A percentile compares a stretch with the other conserved stretches of the same genome.
phyloP scores from a whole-genome alignment of 37 sponge, comb jelly and placozoan species.

The Mnemiopsis leidyi region DNA sequence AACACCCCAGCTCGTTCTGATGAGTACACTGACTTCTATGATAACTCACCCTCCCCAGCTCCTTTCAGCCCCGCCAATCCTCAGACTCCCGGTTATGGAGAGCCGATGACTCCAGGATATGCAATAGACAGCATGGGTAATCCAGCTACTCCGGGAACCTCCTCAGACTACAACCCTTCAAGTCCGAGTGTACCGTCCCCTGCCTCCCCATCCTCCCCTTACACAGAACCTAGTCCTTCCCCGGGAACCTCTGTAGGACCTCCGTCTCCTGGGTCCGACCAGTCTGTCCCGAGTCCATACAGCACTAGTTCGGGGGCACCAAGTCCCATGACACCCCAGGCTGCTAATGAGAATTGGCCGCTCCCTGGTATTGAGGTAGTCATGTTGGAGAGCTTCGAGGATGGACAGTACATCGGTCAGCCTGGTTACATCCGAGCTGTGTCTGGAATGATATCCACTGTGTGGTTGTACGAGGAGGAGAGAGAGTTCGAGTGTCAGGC shows the following conservation, averaged over 20 bases:
- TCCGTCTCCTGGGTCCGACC: conserved; percentile 56
- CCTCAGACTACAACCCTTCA: conserved; percentile 27
- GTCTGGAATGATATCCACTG: conserved; percentile 71
- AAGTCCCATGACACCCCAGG: conserved; percentile 43
- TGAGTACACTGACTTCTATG: conserved; percentile 56
- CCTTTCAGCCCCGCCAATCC: conserved; percentile 61
- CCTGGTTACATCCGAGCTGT: conserved; percentile 61
- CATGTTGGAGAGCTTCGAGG: conserved; percentile 53
- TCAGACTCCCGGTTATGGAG: conserved; percentile 53
- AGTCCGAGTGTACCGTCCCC: conserved; percentile 56
- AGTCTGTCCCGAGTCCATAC: conserved; percentile 59
- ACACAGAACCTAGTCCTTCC: conserved; percentile 56
- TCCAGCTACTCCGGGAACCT: conserved; percentile 52
- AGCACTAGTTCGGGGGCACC: conserved; percentile 4
- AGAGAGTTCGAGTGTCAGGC: conserved; percentile 82
- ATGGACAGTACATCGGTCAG: conserved; percentile 52
- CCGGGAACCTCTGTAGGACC: conserved; percentile 37
- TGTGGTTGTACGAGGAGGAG: conserved; percentile 78
- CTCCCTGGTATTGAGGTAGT: conserved; percentile 56
- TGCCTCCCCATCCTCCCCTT: conserved; percentile 23
- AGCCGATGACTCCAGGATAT: conserved; percentile 59
- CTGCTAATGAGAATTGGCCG: conserved; percentile 38
- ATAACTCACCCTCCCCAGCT: conserved; percentile 63
- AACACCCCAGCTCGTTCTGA: conserved; percentile 66
- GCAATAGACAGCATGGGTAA: conserved; percentile 34